Evolutionary conservation across 2,888 invertebrate genomes (phyloP), one percentile per base, ranked within the genome.

Genomic region (Sphecodes monilicornis): DNA sequence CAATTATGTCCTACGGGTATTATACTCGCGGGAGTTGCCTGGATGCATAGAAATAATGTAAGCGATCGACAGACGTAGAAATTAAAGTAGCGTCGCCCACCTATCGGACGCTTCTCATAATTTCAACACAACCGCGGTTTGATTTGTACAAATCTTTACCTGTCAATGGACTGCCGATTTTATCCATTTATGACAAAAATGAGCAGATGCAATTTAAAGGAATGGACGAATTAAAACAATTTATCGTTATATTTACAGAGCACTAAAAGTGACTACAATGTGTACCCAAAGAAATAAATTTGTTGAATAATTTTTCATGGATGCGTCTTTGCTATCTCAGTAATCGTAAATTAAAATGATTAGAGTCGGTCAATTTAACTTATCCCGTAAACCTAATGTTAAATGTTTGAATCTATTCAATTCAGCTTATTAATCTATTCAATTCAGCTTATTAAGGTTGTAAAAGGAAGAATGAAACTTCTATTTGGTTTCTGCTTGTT

Each of bases 1-100:
- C 46, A 66, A 66, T 75, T 46, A 46, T 75, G 43, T 32, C 32
- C 16, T 75, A 16, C 32, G n/a, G 66, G 32, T 36, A 75, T 46
- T 75, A 66, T 75, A 46, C 43, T 18, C 26, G 18, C 39, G 29
- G 60, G 57, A 39, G 39, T 39, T 73, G n/a, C 36, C n/a, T 39
- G 3, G 57, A 11, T 41, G 18, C 13, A 46, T 57, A 10, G 16
- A 39, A 60, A 43, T 36, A 76, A 66, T 32, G 5, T 26, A 11
- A 50, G 4, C 26, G 29, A 57, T 57, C 57, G 5, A n/a, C 13
- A 16, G 57, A 6, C 16, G 1, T 13, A 1, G 26, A 57, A 57
- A 26, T 26, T 57, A 26, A 4, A 26, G 26, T n/a, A n/a, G 13
- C 57, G 13, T 5, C 57, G 54, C 26, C 11, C 54, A 3, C 3